Evolutionary conservation across 2,888 invertebrate species (phyloP).

Genomic region (Lathronympha strigana): DNA sequence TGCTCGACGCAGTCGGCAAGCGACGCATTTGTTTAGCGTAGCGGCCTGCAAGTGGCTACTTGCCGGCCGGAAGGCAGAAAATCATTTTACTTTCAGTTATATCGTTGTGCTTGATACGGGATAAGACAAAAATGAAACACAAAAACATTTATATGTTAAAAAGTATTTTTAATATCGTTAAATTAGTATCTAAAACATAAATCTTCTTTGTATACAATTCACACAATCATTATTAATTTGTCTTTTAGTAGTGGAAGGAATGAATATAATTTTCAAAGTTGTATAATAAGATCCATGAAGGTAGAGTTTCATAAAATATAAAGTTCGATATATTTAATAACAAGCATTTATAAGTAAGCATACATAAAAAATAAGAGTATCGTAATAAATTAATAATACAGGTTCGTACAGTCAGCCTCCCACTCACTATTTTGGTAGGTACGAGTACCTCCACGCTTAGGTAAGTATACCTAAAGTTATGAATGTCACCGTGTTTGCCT

Average conservation of each 20-base stretch:
- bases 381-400: neutral
- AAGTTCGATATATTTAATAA: constrained; percentile 21
- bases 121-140: constrained; percentile 11
- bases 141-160: constrained; percentile 21
- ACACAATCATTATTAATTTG: constrained; percentile 57
- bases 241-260: constrained; percentile 78
- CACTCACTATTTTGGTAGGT: no score
- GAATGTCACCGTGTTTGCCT: no score
- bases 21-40: no score
- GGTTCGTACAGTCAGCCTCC: neutral
- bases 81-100: no score
- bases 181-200: constrained; percentile 46
- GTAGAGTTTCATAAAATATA: constrained; percentile 35
- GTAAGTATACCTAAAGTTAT: no score
- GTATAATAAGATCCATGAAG: constrained; percentile 32
- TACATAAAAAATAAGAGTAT: constrained; percentile 39
- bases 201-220: constrained; percentile 55
- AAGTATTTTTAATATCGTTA: constrained; percentile 45
- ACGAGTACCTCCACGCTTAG: no score
- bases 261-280: constrained; percentile 57
- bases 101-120: no score
- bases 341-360: constrained; percentile 38
- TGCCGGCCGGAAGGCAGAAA: no score
- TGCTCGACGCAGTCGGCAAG: no score
- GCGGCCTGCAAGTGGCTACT: no score